Evolutionary conservation across 2,888 invertebrate species (phyloP).

Genomic region (Mimachlamys varia): DNA sequence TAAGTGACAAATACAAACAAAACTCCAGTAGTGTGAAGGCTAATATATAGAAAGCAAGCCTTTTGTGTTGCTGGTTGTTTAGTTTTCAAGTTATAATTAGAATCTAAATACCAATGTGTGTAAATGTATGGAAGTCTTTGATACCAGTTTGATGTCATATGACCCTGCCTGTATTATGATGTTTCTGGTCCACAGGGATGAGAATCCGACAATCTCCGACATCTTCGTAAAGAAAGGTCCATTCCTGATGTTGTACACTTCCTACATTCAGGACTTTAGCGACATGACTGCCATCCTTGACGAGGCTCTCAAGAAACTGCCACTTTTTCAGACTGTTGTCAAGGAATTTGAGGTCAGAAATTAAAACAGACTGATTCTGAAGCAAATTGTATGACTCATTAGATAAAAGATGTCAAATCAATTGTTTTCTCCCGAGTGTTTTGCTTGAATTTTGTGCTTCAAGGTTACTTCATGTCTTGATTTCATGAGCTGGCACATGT

Average conservation of each 20-base stretch:
- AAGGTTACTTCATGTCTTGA: no score
- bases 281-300: conserved; percentile 82
- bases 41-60: no score
- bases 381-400: background rate
- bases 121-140: no score
- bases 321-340: conserved; percentile 82
- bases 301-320: conserved; percentile 82
- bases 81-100: no score
- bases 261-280: conserved; percentile 84
- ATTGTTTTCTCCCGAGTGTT: background rate
- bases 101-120: no score
- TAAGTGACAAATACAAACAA: no score
- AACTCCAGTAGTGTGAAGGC: no score
- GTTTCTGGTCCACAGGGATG: conserved; percentile 73
- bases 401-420: no score
- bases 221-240: conserved; percentile 85
- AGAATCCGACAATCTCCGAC: conserved; percentile 82
- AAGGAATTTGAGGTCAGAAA: conserved; percentile 83
- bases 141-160: no score
- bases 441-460: background rate
- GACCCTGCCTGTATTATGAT: background rate
- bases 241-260: conserved; percentile 84
- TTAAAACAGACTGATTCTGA: background rate
- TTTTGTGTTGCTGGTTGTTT: no score
- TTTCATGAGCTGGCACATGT: no score